Percentiles rank a stretch among this genome's conserved stretches.
Evolutionary conservation across 2,113 vertebrate species (phyloP).

Genomic region (Pteruthius melanotis): DNA sequence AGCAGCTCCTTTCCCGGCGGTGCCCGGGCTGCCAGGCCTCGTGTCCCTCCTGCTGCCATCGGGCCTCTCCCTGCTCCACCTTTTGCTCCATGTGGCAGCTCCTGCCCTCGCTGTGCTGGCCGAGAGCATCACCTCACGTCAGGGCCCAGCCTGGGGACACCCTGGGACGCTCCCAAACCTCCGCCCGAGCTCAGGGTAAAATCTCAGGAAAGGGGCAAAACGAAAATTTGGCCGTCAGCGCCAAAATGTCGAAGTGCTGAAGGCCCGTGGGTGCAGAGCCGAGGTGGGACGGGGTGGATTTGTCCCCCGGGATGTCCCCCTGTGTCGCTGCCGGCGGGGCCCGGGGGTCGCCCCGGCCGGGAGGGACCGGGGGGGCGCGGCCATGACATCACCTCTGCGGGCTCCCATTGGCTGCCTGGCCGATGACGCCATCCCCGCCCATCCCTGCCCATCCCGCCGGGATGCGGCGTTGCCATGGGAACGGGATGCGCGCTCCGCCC

Average conservation of each 20-base stretch:
- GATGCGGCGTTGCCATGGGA: slow-evolving; percentile 81
- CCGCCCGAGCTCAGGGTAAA: accelerated
- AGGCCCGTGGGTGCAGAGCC: accelerated
- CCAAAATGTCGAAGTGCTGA: accelerated
- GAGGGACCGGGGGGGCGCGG: neutral
- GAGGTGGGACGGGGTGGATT: accelerated
- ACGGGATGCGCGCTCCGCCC: slow-evolving; percentile 66
- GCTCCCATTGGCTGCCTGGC: slow-evolving; percentile 78
- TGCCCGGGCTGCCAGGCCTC: neutral
- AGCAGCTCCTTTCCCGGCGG: accelerated
- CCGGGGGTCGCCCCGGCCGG: neutral
- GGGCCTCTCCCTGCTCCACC: accelerated
- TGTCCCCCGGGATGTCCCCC: neutral
- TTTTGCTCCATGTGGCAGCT: accelerated
- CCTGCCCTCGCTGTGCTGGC: accelerated
- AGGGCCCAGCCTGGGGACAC: accelerated
- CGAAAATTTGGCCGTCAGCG: accelerated
- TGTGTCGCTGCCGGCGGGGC: neutral
- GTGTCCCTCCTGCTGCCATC: accelerated
- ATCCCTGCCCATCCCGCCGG: neutral
- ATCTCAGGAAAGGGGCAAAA: neutral
- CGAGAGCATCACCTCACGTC: accelerated
- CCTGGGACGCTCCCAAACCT: neutral
- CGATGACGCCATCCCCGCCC: slow-evolving; percentile 78
- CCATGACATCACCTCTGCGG: slow-evolving; percentile 84